Percentiles rank a stretch among this genome's conserved stretches.
Conservation (phyloP, 2,113 vertebrate genomes). For the Epinephelus cyanopodus region DNA sequence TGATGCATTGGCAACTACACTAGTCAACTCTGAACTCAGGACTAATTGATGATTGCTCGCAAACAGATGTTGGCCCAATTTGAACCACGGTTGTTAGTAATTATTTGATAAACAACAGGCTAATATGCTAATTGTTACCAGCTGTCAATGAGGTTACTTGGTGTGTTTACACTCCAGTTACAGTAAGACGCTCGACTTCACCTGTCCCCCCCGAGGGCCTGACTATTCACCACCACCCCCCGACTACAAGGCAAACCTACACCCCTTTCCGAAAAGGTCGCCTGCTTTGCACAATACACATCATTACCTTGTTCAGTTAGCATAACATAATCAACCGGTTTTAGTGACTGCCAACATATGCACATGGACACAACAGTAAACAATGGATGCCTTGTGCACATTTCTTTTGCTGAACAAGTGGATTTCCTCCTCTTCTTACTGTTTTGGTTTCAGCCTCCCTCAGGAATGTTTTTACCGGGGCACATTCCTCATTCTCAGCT, state of each 20-base stretch:
- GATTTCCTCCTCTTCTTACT: constrained; percentile 77
- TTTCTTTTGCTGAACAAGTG: constrained; percentile 76
- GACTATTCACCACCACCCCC: constrained; percentile 28
- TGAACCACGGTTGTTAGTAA: constrained; percentile 77
- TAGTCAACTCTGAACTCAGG: constrained; percentile 78
- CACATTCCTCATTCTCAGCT: constrained; percentile 72
- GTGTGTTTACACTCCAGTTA: constrained; percentile 77
- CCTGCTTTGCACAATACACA: constrained; percentile 57
- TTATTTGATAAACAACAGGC: constrained; percentile 85
- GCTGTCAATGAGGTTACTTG: constrained; percentile 72
- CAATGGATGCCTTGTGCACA: constrained; percentile 75
- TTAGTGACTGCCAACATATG: constrained; percentile 46
- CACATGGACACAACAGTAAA: constrained; percentile 69
- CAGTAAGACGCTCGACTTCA: constrained; percentile 80
- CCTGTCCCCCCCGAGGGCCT: constrained; percentile 59
- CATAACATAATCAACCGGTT: constrained; percentile 76
- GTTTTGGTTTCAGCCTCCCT: constrained; percentile 76
- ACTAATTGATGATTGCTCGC: constrained; percentile 80
- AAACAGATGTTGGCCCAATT: constrained; percentile 82
- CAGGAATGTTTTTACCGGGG: constrained; percentile 77
- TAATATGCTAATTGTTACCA: constrained; percentile 86
- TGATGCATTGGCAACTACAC: constrained; percentile 76
- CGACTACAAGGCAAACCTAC: constrained; percentile 41
- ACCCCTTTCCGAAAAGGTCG: constrained; percentile 49
- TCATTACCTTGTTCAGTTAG: constrained; percentile 74